phyloP scores from a whole-genome alignment of 2,113 vertebrate genomes.

The Trichomycterus rosablanca region DNA sequence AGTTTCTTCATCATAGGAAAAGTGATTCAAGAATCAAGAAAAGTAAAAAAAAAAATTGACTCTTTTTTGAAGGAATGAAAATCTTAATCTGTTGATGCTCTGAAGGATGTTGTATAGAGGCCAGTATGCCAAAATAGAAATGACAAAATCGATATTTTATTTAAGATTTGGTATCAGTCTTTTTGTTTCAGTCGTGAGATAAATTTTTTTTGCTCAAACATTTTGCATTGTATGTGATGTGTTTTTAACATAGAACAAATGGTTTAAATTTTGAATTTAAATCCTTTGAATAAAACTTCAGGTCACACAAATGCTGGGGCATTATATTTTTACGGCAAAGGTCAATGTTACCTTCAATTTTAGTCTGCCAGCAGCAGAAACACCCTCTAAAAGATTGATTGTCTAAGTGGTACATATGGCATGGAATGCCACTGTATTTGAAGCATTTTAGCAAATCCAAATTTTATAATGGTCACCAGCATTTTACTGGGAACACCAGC shows the following conservation, averaged over 20 bases:
- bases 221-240: constrained; percentile 56
- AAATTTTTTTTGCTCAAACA: constrained; percentile 52
- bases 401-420: background rate
- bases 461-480: background rate
- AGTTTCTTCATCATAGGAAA: constrained; percentile 58
- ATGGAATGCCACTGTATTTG: constrained; percentile 13
- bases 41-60: constrained; percentile 39
- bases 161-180: constrained; percentile 57
- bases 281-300: constrained; percentile 49
- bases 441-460: background rate
- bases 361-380: background rate
- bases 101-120: constrained; percentile 48
- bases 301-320: constrained; percentile 47
- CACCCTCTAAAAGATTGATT: background rate
- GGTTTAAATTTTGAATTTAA: constrained; percentile 39
- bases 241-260: constrained; percentile 50
- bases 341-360: constrained; percentile 34
- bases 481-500: background rate
- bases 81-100: constrained; percentile 58
- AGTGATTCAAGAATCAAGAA: constrained; percentile 53
- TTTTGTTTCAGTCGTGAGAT: constrained; percentile 51
- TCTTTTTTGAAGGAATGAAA: constrained; percentile 64
- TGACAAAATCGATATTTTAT: constrained; percentile 57
- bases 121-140: constrained; percentile 68
- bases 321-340: constrained; percentile 48